Evolutionary conservation across 2,888 invertebrate genomes (phyloP), one percentile per base, ranked within the genome.

Genomic region (Luperina testacea): DNA sequence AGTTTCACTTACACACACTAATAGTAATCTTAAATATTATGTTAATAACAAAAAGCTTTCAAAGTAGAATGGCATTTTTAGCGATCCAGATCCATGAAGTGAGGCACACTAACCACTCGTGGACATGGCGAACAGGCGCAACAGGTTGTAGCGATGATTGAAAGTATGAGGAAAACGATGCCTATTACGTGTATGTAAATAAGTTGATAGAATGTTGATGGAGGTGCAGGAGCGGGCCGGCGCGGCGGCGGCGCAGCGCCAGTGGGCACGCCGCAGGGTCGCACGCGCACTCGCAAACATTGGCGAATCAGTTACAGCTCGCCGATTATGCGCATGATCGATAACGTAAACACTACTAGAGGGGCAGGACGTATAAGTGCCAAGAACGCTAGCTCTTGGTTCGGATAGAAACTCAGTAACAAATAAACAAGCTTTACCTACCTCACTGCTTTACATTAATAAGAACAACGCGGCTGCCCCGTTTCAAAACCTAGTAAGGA

Each of bases 281-380:
- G 45, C 67, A 20, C 72, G n/a, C 59, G 45, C 83, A 15, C 45
- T 13, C 67, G 38, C 32, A 17, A n/a, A 45, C 42, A 0, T 17
- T 72, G 78, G 51, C 72, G 51, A 87, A 80, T 84, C 87, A 84
- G 85, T 85, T 76, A 51, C 59, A 63, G 61, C 76, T 48, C 72
- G 87, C 67, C 63, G 70, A 79, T 84, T 84, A 84, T 87, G 72
- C 84, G 75, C 72, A 67, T 42, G 73, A 53, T 70, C 87, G 84
- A 84, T 87, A 87, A 45, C n/a, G 45, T 68, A 68, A 70, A 73
- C 71, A 64, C 20, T 42, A 61, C n/a, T 53, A 45, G 17, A n/a
- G 17, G 24, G 27, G 13, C 2, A 45, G 9, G 0, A 45, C 45
- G 20, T 38, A 38, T 38, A 9, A 57, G 5, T 59, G 53, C 51